Conservation (phyloP, 2,797 vertebrate species). For the Enteromius radiatus region DNA sequence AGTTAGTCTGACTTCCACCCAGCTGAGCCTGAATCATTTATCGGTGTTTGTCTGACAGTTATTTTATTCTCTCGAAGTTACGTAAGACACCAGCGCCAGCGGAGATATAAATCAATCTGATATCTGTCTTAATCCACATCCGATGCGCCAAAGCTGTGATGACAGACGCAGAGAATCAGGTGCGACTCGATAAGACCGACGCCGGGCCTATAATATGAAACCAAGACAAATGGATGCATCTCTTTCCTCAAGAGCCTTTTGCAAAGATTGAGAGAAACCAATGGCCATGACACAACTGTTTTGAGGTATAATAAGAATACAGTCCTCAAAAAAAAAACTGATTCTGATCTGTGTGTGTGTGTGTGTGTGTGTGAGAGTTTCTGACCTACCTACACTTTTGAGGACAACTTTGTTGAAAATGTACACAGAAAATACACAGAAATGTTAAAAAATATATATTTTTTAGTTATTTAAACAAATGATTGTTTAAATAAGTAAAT, state of each 20-base stretch:
- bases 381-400: constrained; percentile 36
- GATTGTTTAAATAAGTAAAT: no score
- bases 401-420: constrained; percentile 22
- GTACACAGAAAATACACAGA: neutral
- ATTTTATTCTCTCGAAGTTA: constrained; percentile 52
- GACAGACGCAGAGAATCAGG: constrained; percentile 46
- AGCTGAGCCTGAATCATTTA: constrained; percentile 12
- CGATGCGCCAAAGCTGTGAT: constrained; percentile 13
- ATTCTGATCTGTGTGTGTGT: neutral
- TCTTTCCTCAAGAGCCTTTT: constrained; percentile 21
- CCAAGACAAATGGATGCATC: constrained; percentile 29
- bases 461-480: no score
- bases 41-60: constrained; percentile 33
- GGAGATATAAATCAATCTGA: constrained; percentile 63
- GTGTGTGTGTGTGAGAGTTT: constrained; percentile 8
- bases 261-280: constrained; percentile 26
- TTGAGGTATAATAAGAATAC: constrained; percentile 9
- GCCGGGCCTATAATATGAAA: neutral
- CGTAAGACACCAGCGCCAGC: constrained; percentile 57
- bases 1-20: neutral
- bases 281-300: constrained; percentile 27
- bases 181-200: constrained; percentile 26
- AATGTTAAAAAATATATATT: no score
- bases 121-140: constrained; percentile 49
- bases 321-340: neutral